Percentiles rank a stretch among this genome's conserved stretches.
These are phyloP conservation scores for Drosophila mayri DNA, from an alignment of 1,140 invertebrate species.

Conservation along the genomic window DNA sequence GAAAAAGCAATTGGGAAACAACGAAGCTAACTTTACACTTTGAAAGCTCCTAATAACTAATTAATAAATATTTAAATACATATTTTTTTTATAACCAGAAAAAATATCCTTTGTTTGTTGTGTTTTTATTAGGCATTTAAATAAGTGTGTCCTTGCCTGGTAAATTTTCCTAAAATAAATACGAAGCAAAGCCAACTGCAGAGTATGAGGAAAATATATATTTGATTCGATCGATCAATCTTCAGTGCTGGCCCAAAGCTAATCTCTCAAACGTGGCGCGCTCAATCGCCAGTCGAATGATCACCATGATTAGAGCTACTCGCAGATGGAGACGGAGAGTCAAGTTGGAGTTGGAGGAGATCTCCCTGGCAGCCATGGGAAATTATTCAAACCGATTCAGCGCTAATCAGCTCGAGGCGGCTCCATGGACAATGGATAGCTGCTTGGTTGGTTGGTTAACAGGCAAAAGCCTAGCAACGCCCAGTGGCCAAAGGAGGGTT, in stretches of 20 bases:
- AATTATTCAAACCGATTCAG: conserved; percentile 52
- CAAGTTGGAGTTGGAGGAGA: conserved; percentile 23
- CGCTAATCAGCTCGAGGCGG: conserved; percentile 43
- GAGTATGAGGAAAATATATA: conserved; percentile 5
- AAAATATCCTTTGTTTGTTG: background rate
- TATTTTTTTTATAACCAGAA: too few relatives aligned
- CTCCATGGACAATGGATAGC: conserved; percentile 36
- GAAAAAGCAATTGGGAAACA: background rate
- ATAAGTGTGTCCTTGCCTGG: background rate
- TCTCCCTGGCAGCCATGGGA: conserved; percentile 19
- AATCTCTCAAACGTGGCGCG: conserved; percentile 39
- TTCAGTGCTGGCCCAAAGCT: conserved; percentile 23
- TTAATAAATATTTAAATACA: too few relatives aligned
- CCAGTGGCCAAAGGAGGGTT: conserved; percentile 25
- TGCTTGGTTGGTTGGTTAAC: conserved; percentile 32
- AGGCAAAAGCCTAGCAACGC: conserved; percentile 53
- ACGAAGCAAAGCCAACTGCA: background rate
- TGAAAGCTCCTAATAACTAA: background rate
- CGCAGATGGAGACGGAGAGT: conserved; percentile 4
- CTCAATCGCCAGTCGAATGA: conserved; percentile 36
- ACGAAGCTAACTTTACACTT: background rate
- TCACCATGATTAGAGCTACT: conserved; percentile 53
- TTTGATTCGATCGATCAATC: conserved; percentile 15
- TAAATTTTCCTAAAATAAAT: background rate
- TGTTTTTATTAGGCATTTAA: background rate